Evolutionary conservation across 2,797 vertebrate genomes (phyloP), one percentile per base, ranked within the genome.

Genomic region (Halcyon chelicuti): DNA sequence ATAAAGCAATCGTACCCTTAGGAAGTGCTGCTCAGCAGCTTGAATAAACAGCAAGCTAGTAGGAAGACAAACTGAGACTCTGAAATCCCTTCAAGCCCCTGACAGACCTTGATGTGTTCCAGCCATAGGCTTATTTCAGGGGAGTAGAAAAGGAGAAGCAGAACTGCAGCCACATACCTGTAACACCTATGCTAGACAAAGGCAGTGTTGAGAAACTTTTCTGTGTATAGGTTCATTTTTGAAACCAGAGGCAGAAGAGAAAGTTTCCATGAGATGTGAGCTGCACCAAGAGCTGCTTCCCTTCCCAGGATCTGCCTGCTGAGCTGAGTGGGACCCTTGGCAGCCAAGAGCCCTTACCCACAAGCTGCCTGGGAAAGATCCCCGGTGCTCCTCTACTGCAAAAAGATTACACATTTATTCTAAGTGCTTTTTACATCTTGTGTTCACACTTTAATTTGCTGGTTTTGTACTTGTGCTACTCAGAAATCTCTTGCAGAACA

Each of bases 231-330:
- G 39, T 1, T 40, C 29, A 46, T 23, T 58, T 87, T 54, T 31
- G 3, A 61, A 79, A 40, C 17, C 25, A 52, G 31, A 61, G 10
- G 37, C 29, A 85, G 60, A 8, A 57, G 39, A 67, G 7, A 62
- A 19, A 51, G 5, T 35, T 42, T 4, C 15, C 29, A 23, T 1
- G 2, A 85, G 35, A 63, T 1, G 2, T 4, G 8, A 33, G 13
- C 23, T 31, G 13, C 49, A 52, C 31, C 74, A 61, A 71, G 63
- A 82, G 31, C 40, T 57, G 23, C 55, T 47, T 78, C 12, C 14
- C n/a, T 47, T 55, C 28, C 29, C 28, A 47, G 23, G 40, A 77
- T 68, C 51, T 58, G 26, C 21, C 55, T 49, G 17, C 54, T 60
- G 46, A 28, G 54, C 17, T 44, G 51, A 46, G 33, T 62, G 33